Evolutionary conservation across 2,888 invertebrate species (phyloP), one percentile per base, ranked within the genome.

Genomic region (Chrysolina americana): DNA sequence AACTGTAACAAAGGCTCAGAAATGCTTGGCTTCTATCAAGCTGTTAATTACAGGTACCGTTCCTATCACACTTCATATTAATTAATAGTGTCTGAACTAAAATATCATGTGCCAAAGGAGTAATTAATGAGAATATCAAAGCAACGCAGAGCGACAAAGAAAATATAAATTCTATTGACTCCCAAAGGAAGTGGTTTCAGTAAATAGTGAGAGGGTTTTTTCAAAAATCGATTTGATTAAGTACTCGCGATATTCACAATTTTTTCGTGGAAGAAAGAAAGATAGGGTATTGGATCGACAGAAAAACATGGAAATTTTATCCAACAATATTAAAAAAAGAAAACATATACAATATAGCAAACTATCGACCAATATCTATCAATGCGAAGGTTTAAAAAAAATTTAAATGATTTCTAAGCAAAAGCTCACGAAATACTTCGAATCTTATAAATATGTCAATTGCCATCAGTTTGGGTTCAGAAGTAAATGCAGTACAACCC

Each of bases 41-140:
- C 50, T 28, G 23, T 64, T 63, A 68, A 68, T 62, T 68, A 53
- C 53, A 73, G 64, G 73, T 73, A 64, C 64, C 73, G 41, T 17
- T 64, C 15, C 23, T 68, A 64, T 63, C 44, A 64, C 68, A 72
- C 63, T 63, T 68, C 13, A 72, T 73, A 68, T 68, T 68, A 73
- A 73, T 63, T 73, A 73, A 73, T 63, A 63, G 23, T 68, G 17
- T 28, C 23, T 21, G 10, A 73, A 73, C 73, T 68, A 56, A 68
- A 73, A 68, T 73, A 65, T 68, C 63, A 64, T 56, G 66, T 68
- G 68, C 68, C 68, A 64, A 41, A 72, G 64, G 44, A 73, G 68
- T 68, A 73, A 68, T 73, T 68, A 73, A 63, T 73, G 68, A 62
- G 65, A 73, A 64, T 62, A 68, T 73, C 68, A 73, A 68, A 73